Base-by-base conservation (phyloP, 2,113 vertebrate species). In the Pampusana beccarii region DNA sequence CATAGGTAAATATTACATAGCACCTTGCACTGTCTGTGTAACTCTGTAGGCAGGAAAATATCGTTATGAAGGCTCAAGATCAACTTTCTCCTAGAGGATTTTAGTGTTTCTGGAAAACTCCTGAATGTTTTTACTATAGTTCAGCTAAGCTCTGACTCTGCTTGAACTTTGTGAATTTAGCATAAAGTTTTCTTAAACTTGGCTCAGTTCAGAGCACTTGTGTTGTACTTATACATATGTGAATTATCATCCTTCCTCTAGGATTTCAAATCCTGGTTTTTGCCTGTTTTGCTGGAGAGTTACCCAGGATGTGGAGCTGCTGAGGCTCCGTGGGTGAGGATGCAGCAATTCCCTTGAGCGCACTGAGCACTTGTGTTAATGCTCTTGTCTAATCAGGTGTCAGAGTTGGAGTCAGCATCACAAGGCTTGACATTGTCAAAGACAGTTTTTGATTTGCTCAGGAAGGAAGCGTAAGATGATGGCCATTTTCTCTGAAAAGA, bases 91-190 rank as follows among this genome's bases (percentile, higher is more conserved):
- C 18, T 34, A 61, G 62, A 93, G 54, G 36, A 40, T 87, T 80
- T 92, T 28, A 33, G 53, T 15, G 10, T 87, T 96, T 91, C 70
- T 81, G 93, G 81, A 92, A 83, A 91, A 61, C 64, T 73, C 18
- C 25, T 3, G 13, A 5, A 28, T 29, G 6, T 56, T 91, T 90
- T 88, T 64, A 16, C 38, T 28, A 3, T 19, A 26, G 79, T 92
- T 92, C 51, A 23, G n/a, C 84, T 64, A 28, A 57, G 44, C 9
- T 71, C 61, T 4, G 24, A 38, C 65, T 93, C 70, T 80, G n/a
- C 77, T 81, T 86, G 95, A 84, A 90, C 67, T 86, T 81, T 19
- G 66, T 17, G 61, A 61, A 80, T 80, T 78, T 65, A 73, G 75
- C 18, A 54, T 67, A 58, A 77, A 48, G 73, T 71, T 94, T 61